Evolutionary conservation across 2,797 vertebrate genomes (phyloP), one percentile per base, ranked within the genome.

Genomic region (Malurus splendens): DNA sequence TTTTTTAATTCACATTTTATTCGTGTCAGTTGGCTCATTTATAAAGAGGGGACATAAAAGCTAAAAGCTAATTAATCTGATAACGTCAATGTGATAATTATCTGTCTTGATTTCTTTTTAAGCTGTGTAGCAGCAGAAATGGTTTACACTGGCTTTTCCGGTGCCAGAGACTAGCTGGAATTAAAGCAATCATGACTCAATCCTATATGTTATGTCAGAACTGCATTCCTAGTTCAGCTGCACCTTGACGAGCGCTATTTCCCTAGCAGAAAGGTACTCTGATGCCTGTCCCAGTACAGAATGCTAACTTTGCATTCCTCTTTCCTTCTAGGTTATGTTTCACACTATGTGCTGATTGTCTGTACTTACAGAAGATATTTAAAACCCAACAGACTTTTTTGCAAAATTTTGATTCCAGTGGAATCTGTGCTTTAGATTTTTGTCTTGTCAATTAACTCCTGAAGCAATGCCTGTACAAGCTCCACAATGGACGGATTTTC

Each of bases 401-500:
- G 80, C 90, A 81, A 96, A 97, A 95, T 96, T 97, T 98, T 99
- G 99, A 99, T 99, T 99, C 99, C 99, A 99, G 99, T 99, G 99
- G 99, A 99, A 99, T 99, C 99, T 99, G 96, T 96, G 95, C 98
- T 98, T 98, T 97, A 98, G 96, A 94, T 94, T 97, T 95, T 96
- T 95, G 96, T 97, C 95, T 96, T 94, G 96, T 97, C 94, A 84
- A 93, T 95, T 96, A 96, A 97, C 94, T 96, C 94, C 92, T 90
- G 97, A 96, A 97, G 96, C 97, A 97, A 99, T 99, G 99, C 99
- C 99, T 97, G 99, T 99, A 97, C 99, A 99, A 99, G 99, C 99
- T 97, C 99, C 99, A 97, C 99, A 99, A 98, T 99, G 99, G 99
- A 99, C 99, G 78, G 99, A 99, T 98, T 99, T 99, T 97, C 98